These are phyloP conservation scores for Leucoma salicis DNA, from an alignment of 2,888 invertebrate genomes.

Conservation along the genomic window DNA sequence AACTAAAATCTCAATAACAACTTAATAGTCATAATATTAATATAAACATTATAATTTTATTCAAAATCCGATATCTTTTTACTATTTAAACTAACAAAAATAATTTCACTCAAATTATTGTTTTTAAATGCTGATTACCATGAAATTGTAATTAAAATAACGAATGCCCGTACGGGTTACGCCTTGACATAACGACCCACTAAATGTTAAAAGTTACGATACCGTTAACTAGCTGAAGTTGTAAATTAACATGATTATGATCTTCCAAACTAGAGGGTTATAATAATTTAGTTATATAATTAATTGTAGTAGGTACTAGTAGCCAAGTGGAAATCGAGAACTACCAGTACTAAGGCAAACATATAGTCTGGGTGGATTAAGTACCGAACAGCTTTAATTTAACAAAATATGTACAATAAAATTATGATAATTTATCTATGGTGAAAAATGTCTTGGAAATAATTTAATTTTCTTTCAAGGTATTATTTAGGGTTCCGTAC, in stretches of 20 bases:
- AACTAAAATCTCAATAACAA: no score
- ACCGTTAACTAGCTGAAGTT: conserved; percentile 60
- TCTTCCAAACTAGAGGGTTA: conserved; percentile 36
- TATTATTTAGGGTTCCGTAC: no score
- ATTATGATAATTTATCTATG: no score
- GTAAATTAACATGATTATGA: conserved; percentile 57
- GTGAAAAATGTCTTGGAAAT: no score
- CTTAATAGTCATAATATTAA: background rate
- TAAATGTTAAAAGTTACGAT: conserved; percentile 53
- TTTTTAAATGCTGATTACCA: conserved; percentile 24
- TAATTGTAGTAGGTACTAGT: conserved; percentile 16
- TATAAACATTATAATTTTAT: background rate
- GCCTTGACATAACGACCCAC: conserved; percentile 26
- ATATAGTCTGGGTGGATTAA: no score
- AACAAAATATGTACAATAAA: no score
- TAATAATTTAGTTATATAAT: conserved; percentile 42
- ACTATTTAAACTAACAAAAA: background rate
- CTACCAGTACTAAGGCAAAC: no score
- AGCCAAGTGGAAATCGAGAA: background rate
- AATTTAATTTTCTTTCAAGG: no score
- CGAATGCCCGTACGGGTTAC: conserved; percentile 23
- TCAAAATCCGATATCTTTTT: background rate
- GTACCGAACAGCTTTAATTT: no score
- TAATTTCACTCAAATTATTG: conserved; percentile 1
- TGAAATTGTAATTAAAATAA: conserved; percentile 19